These are phyloP conservation scores for Hybos culiciformis DNA, from an alignment of 2,888 invertebrate genomes.

Conservation along the genomic window DNA sequence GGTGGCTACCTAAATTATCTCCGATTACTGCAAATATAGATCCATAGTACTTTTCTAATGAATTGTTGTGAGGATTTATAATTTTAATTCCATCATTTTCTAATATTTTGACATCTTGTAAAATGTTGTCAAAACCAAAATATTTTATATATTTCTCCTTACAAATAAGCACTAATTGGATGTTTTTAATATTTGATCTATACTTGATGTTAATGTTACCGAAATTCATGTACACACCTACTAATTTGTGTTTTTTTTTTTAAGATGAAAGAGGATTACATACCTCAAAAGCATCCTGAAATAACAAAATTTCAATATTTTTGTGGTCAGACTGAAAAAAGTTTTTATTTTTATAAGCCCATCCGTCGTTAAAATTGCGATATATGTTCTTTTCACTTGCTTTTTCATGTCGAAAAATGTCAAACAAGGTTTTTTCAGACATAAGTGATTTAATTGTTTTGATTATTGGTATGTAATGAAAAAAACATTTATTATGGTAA, in stretches of 20 bases:
- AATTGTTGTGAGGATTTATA: background rate
- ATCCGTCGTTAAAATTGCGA: background rate
- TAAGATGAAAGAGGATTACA: background rate
- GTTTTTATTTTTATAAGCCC: background rate
- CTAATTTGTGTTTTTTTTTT: slow-evolving; percentile 2
- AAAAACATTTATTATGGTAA: background rate
- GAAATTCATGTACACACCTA: background rate
- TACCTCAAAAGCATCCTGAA: slow-evolving; percentile 1
- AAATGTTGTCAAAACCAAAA: slow-evolving; percentile 8
- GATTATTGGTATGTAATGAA: background rate
- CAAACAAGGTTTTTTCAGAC: background rate
- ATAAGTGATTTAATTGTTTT: slow-evolving; percentile 1
- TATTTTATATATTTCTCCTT: slow-evolving; percentile 10
- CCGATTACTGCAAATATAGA: slow-evolving; percentile 10
- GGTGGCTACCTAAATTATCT: slow-evolving; percentile 15
- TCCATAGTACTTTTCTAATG: slow-evolving; percentile 2
- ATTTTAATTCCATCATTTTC: slow-evolving; percentile 9
- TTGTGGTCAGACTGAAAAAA: background rate
- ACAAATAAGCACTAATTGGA: slow-evolving; percentile 4
- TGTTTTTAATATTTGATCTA: background rate
- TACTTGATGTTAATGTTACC: slow-evolving; percentile 1
- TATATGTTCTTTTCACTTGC: background rate
- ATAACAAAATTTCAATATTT: slow-evolving; percentile 1
- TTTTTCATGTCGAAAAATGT: background rate
- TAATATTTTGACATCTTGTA: slow-evolving; percentile 9